Conservation (phyloP, 2,113 vertebrate species). For the Ibidorhyncha struthersii region DNA sequence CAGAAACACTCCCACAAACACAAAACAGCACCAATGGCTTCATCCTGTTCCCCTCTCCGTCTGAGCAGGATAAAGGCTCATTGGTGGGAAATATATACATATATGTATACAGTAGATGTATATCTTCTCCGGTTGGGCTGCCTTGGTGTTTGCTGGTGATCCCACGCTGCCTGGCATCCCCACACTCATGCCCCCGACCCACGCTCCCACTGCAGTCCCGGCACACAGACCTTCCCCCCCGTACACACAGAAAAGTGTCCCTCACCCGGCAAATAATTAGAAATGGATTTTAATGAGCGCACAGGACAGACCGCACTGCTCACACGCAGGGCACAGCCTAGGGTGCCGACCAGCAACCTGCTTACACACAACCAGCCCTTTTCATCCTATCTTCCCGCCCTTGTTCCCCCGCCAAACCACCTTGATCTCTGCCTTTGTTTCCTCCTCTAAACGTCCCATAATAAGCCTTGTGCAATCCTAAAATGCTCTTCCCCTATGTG, state of each 20-base stretch:
- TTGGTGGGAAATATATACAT: neutral
- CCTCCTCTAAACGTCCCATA: neutral
- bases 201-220: neutral
- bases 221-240: neutral
- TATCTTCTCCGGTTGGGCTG: neutral
- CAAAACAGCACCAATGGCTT: neutral
- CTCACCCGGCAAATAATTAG: neutral
- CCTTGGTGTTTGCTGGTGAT: neutral
- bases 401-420: neutral
- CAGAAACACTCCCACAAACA: neutral
- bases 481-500: neutral
- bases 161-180: neutral
- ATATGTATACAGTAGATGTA: neutral
- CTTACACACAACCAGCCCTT: neutral
- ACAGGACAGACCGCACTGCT: neutral
- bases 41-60: neutral
- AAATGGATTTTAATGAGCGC: neutral
- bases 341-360: neutral
- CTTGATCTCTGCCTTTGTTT: neutral
- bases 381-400: neutral
- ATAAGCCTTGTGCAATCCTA: neutral
- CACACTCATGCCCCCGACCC: fast-evolving
- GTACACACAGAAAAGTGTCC: neutral
- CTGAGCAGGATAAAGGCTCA: neutral
- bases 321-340: no score